These are phyloP conservation scores for Harpegnathos saltator DNA, from an alignment of 1,140 invertebrate species.

Conservation along the genomic window DNA sequence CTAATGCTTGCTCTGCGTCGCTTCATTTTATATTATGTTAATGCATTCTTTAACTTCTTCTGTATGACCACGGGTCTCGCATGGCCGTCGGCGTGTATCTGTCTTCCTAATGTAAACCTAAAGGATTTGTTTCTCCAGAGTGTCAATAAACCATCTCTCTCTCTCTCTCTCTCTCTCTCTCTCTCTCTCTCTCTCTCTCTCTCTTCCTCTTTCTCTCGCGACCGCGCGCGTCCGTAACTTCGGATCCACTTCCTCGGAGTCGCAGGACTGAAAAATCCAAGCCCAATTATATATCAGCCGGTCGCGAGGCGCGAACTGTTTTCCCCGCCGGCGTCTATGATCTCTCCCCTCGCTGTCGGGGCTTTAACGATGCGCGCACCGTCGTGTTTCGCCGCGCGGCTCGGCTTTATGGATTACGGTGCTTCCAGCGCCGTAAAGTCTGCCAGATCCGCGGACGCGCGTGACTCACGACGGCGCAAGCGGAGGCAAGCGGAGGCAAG, in stretches of 20 bases:
- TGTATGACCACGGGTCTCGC: no score
- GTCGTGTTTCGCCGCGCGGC: background rate
- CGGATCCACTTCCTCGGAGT: background rate
- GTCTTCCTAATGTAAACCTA: no score
- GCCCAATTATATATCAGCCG: background rate
- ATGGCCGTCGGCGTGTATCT: no score
- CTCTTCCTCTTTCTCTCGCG: no score
- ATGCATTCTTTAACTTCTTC: no score
- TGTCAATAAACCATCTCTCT: no score
- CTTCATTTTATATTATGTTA: no score
- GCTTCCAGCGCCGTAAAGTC: slow-evolving; percentile 57
- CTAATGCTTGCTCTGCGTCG: no score
- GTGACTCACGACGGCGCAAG: slow-evolving; percentile 67
- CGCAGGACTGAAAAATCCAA: background rate
- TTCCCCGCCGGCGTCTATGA: slow-evolving; percentile 53
- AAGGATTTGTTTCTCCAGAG: no score
- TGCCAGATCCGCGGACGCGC: slow-evolving; percentile 49
- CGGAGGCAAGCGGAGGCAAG: slow-evolving; percentile 37
- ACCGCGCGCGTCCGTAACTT: no score
- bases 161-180: no score
- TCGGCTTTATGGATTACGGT: slow-evolving; percentile 61
- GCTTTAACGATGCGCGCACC: slow-evolving; percentile 46
- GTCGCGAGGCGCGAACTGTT: slow-evolving; percentile 52
- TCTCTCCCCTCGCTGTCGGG: slow-evolving; percentile 10
- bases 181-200: no score